Evolutionary conservation across 2,888 invertebrate genomes (phyloP).

Genomic region (Serripes groenlandicus): DNA sequence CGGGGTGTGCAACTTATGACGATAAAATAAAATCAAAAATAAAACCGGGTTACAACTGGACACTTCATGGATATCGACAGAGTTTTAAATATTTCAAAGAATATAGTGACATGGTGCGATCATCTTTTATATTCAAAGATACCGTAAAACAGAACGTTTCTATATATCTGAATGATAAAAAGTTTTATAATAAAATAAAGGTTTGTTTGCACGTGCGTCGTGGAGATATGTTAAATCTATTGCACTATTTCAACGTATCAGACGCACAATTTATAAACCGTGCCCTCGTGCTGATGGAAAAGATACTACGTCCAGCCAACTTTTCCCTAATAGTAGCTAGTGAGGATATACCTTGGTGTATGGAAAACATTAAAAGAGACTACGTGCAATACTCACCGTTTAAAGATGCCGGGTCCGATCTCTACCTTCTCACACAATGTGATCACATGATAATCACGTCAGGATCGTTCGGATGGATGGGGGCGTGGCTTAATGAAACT

Average conservation of each 20-base stretch:
- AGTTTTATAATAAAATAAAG: background rate
- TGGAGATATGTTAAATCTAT: background rate
- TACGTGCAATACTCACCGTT: conserved; percentile 56
- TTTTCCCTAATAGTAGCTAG: conserved; percentile 67
- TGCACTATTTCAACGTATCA: background rate
- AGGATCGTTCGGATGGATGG: conserved; percentile 84
- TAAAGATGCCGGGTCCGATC: conserved; percentile 54
- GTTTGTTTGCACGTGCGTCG: background rate
- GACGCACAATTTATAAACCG: conserved; percentile 49
- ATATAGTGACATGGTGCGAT: background rate
- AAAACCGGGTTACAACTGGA: background rate
- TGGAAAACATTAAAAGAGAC: conserved; percentile 45
- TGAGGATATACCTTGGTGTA: conserved; percentile 70
- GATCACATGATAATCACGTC: conserved; percentile 87
- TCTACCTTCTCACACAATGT: conserved; percentile 70
- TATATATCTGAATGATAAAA: background rate
- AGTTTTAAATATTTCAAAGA: background rate
- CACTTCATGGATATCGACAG: background rate
- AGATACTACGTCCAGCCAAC: conserved; percentile 45
- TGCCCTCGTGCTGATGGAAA: conserved; percentile 67
- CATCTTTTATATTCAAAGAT: background rate
- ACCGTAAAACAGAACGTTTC: background rate
- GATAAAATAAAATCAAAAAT: background rate
- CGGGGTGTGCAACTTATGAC: background rate
- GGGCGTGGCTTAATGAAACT: too few relatives aligned